Conservation (phyloP, 2,113 vertebrate species). For the Lepus americanus region DNA sequence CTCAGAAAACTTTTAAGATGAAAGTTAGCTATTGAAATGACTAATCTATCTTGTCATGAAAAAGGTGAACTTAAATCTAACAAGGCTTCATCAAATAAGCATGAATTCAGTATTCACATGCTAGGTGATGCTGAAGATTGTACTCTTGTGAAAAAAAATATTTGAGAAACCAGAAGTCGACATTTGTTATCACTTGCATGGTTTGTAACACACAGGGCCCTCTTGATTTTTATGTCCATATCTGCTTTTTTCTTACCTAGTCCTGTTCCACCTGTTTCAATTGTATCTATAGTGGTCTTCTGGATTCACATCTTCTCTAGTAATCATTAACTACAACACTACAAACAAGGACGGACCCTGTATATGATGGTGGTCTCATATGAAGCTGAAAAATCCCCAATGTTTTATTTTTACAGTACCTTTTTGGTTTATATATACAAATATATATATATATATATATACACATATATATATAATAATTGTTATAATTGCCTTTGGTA, state of each 20-base stretch:
- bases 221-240: neutral
- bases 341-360: too few relatives aligned
- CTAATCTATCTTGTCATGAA: neutral
- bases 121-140: neutral
- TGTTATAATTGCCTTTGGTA: too few relatives aligned
- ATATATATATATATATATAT: too few relatives aligned
- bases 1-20: conserved; percentile 4
- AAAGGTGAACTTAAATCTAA: neutral
- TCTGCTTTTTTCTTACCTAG: neutral
- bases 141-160: neutral
- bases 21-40: neutral
- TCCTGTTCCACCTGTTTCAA: neutral
- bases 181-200: neutral
- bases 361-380: too few relatives aligned
- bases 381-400: too few relatives aligned
- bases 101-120: neutral
- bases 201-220: neutral
- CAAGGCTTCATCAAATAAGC: neutral
- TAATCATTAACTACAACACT: too few relatives aligned
- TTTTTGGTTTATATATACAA: too few relatives aligned
- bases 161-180: neutral
- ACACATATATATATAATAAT: too few relatives aligned
- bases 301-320: neutral
- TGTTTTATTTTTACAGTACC: too few relatives aligned
- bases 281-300: neutral